Base-by-base conservation (phyloP, 2,888 invertebrate genomes). In the Lepetodrilus schrolli region DNA sequence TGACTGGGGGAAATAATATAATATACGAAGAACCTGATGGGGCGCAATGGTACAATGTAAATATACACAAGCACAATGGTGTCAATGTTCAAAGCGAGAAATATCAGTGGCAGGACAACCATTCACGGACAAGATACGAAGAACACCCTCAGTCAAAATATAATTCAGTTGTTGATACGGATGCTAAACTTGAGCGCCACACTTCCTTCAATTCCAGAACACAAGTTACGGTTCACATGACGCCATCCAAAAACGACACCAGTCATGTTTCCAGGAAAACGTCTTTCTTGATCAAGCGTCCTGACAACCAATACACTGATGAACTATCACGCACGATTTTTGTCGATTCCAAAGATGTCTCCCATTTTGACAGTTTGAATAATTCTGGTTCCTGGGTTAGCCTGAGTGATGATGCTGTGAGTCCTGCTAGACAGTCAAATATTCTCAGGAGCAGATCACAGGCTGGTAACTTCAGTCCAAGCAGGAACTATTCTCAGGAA, bases 371-470 rank as follows among this genome's bases (percentile, higher is more conserved):
- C 43, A 58, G 4, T 58, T 34, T 58, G 26, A 13, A 58, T 34
- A n/a, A n/a, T 26, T 26, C 58, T 30, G 34, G 58, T n/a, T 58
- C 58, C 26, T 58, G 58, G 58, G 30, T n/a, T n/a, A 58, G 30
- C 23, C 30, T n/a, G 34, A 34, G 13, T n/a, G 58, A 58, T n/a
- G 30, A 26, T 13, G 26, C 58, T 7, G 58, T 34, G 5, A 2
- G 13, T 2, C 17, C 58, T 26, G 10, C 26, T 2, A 58, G 34
- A 58, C 30, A 58, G 5, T 58, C 58, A 2, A 30, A 30, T 34
- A 34, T 58, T 30, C 30, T 26, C 30, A 26, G 30, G 1, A 58
- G 23, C 21, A 23, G 34, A 3, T 58, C 58, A 17, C 58, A 26
- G 30, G 34, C 17, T n/a, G 26, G 17, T 34, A 26, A 30, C 10